Base-by-base conservation (phyloP, 2,113 vertebrate species). In the Etheostoma spectabile region DNA sequence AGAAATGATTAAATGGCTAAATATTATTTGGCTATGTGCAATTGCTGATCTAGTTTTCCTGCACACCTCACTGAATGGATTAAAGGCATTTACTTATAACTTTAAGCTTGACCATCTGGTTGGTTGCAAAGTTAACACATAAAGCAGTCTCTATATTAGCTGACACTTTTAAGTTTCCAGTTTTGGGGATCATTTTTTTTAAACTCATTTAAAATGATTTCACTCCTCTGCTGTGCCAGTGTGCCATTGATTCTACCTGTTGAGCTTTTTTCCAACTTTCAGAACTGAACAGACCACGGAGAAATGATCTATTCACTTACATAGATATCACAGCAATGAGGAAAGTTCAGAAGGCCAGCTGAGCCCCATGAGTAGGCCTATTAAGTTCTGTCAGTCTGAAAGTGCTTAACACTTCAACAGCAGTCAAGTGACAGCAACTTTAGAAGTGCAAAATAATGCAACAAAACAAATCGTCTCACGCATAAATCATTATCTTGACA, bases 51-150 rank as follows among this genome's bases (percentile, higher is more conserved):
- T 60, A n/a, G 22, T 27, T 27, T 27, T 27, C 27, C 27, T 27
- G 27, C 27, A 62, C 18, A 73, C 19, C 42, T 22, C 8, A 38
- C 45, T 48, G 27, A 35, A 79, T 38, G 38, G 38, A 38, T 61
- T 18, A 27, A 49, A 78, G 55, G 30, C 57, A 56, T 85, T 76
- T 55, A 85, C 80, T 82, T 70, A 88, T 77, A 67, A 53, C 35
- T 73, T 88, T 69, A 81, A 73, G 66, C 60, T 77, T 82, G 72
- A 79, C 81, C 86, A 89, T 89, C 87, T 92, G 89, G 65, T 85
- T 87, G 84, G 77, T 88, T 94, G 87, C 82, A 91, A 79, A 91
- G 82, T 82, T 87, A 83, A 88, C 74, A 87, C 24, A 77, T 80
- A 51, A 85, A 79, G 46, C 63, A 75, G 59, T 56, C 67, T 68